Evolutionary conservation across 2,797 vertebrate genomes (phyloP).

Genomic region (Pitangus sulphuratus): DNA sequence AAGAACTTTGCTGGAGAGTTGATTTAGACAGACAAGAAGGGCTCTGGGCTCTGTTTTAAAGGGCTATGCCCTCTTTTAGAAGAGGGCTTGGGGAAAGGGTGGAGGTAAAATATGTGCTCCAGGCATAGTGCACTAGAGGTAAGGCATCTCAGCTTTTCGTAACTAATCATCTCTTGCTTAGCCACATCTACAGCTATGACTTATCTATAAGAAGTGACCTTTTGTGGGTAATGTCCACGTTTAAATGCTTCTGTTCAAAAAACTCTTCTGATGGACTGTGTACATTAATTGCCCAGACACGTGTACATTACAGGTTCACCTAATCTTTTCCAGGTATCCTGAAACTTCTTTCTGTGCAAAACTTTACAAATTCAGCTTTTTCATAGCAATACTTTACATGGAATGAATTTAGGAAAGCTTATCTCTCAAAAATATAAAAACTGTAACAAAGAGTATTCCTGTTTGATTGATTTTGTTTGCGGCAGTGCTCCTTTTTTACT

Average conservation of each 20-base stretch:
- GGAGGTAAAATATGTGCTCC: rapidly evolving
- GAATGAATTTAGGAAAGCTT: not conserved
- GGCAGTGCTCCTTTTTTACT: not conserved
- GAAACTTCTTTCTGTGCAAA: not conserved
- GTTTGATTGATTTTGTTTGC: not conserved
- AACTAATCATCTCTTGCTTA: not conserved
- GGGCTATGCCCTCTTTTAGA: not conserved
- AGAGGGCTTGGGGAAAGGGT: rapidly evolving
- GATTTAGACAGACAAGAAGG: not conserved
- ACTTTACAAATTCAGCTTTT: not conserved
- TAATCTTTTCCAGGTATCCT: not conserved
- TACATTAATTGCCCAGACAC: not conserved
- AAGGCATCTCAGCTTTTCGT: not conserved
- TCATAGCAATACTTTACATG: not conserved
- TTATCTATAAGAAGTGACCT: not conserved
- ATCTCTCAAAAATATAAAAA: not conserved
- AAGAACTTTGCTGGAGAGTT: not conserved
- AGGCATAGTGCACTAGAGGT: not conserved
- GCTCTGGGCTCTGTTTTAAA: not conserved
- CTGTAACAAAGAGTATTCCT: not conserved
- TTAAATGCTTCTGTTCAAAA: not conserved
- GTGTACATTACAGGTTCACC: not conserved
- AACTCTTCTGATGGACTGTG: not conserved
- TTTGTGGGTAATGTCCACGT: not conserved
- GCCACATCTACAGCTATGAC: not conserved